phyloP scores from a whole-genome alignment of 2,888 invertebrate genomes.

The Orthosia gothica region DNA sequence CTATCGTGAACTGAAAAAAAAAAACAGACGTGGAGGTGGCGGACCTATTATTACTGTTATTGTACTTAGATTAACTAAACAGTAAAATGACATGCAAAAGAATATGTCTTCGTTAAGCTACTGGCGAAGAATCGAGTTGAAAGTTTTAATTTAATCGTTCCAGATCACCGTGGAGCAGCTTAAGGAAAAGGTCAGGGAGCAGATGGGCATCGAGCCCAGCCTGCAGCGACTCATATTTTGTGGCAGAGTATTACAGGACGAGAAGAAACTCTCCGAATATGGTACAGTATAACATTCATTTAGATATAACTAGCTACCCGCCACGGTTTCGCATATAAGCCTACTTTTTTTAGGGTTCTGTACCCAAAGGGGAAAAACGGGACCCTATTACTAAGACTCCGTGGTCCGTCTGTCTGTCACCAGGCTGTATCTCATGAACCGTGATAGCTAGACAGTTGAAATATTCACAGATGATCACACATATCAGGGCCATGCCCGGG shows the following conservation, averaged over 20 bases:
- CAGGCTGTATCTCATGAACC: too few species aligned
- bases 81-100: neutral
- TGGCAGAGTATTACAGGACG: constrained; percentile 98
- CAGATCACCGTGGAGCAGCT: constrained; percentile 96
- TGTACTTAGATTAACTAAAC: neutral
- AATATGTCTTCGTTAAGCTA: neutral
- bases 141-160: constrained; percentile 56
- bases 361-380: too few species aligned
- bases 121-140: neutral
- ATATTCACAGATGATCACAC: too few species aligned
- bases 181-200: constrained; percentile 95
- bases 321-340: too few species aligned
- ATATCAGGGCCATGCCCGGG: too few species aligned
- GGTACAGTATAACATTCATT: constrained; percentile 87
- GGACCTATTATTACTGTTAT: neutral
- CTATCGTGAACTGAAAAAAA: too few species aligned
- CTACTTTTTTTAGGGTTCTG: too few species aligned
- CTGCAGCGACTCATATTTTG: constrained; percentile 98
- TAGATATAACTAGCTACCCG: neutral
- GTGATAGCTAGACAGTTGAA: too few species aligned
- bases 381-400: too few species aligned
- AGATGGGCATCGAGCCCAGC: constrained; percentile 95
- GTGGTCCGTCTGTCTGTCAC: too few species aligned
- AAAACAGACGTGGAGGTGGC: too few species aligned
- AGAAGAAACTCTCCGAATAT: constrained; percentile 96